Base-by-base conservation (phyloP, 2,113 vertebrate genomes). In the Lepus europaeus region DNA sequence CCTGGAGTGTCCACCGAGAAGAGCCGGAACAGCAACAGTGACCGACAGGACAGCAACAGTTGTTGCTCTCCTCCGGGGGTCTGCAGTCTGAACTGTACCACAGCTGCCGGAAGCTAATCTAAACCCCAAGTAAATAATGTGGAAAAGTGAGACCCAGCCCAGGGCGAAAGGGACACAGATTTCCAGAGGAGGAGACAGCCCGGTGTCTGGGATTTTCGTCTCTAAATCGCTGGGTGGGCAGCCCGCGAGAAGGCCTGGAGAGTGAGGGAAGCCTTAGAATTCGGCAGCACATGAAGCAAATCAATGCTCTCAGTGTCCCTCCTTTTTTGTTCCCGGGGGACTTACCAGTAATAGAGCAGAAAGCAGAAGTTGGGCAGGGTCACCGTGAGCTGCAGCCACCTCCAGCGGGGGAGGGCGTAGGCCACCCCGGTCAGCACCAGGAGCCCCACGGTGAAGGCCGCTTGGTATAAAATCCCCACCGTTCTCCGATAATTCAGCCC, bases 321-420 rank as follows among this genome's bases (percentile, higher is more conserved):
- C 45, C 45, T 16, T 49, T 63, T 91, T 39, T 2, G 16, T 83
- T 78, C 73, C 77, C 36, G 10, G 1, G 4, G 51, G 53, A 92
- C 93, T 98, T 90, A 98, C 98, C 98, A 99, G 96, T 98, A 98
- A 90, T 98, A 98, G 95, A 98, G 91, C 93, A 99, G 89, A 86
- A 99, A 97, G 95, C 97, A 96, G 97, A 98, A 97, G 95, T 95
- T 97, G 0, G 98, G 98, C 92, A 98, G 85, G n/a, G 98, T 98
- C 45, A 98, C 97, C 0, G 92, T 69, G 83, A 99, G 87, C 87
- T 99, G 98, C 85, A 99, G 96, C 98, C 98, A 98, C 16, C 98
- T 97, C 98, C 98, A 99, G 84, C 98, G 96, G 3, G 98, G 98
- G 25, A 99, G 66, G 4, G 9, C 86, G 0, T 98, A 98, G 0